Evolutionary conservation across 2,797 vertebrate species (phyloP), one percentile per base, ranked within the genome.

Genomic region (Tachyglossus aculeatus): DNA sequence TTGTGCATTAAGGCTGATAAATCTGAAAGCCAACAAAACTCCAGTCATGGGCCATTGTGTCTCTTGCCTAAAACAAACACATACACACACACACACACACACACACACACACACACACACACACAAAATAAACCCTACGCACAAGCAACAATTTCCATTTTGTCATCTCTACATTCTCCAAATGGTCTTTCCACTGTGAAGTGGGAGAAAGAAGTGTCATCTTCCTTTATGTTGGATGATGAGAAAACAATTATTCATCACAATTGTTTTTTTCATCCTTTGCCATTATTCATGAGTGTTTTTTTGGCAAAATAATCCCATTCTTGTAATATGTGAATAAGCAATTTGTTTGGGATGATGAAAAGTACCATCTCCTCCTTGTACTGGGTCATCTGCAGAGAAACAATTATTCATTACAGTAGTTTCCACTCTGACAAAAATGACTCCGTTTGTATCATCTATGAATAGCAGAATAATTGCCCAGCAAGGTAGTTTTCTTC

Each of bases 361-460:
- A 74, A 66, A 38, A 59, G 78, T 57, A 60, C 66, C 78, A 81
- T 76, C 76, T 54, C 22, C 7, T 62, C 73, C 78, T 78, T 83
- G 80, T 81, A 14, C 51, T 53, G 15, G 12, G 19, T 73, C 67
- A 69, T 80, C 57, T 81, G 53, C 67, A 75, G 69, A 78, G 62
- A 72, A 58, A 67, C 51, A 70, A 52, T 64, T 64, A 78, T 69
- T 80, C 78, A 80, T 71, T 60, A 57, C 45, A 67, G 69, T 29
- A n/a, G n/a, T 73, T 51, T 77, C 71, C n/a, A n/a, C n/a, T 34
- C 50, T 41, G 78, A 54, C 41, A 41, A 66, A 66, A 81, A 70
- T 71, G 66, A 78, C 69, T 66, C 83, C 76, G 83, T 69, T 78
- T 83, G 71, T 80, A 40, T 74, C 77, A 73, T 76, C 73, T 16